These are phyloP conservation scores for Drosophila pruinosa DNA, from an alignment of 1,140 invertebrate genomes.

Conservation along the genomic window DNA sequence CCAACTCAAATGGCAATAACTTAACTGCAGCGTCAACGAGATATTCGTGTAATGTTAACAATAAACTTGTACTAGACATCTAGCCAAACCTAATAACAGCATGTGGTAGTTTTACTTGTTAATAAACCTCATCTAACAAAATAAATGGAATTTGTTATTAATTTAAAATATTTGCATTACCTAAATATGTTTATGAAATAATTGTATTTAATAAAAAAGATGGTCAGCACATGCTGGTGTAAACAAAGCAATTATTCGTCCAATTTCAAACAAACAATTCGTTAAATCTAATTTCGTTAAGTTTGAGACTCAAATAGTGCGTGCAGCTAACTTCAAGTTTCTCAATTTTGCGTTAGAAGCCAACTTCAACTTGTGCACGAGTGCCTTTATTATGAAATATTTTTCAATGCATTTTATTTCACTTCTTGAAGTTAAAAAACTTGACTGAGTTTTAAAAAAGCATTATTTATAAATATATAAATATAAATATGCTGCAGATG, in stretches of 20 bases:
- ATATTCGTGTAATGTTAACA: neutral
- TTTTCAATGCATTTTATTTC: too few species aligned
- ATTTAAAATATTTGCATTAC: too few species aligned
- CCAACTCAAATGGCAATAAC: conserved; percentile 24
- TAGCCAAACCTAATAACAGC: neutral
- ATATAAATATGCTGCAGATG: neutral
- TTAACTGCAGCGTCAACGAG: conserved; percentile 2
- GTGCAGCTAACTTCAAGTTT: conserved; percentile 1
- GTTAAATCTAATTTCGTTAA: neutral
- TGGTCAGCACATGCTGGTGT: too few species aligned
- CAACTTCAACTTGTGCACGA: neutral
- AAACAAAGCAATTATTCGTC: too few species aligned
- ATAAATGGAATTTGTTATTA: too few species aligned
- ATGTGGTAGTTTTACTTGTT: neutral
- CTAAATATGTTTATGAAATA: too few species aligned
- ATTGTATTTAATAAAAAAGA: too few species aligned
- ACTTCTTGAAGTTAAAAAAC: too few species aligned
- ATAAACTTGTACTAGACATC: conserved; percentile 7
- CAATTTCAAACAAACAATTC: neutral
- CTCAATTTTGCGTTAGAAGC: neutral
- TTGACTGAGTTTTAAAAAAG: too few species aligned
- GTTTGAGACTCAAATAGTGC: neutral
- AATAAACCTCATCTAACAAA: too few species aligned
- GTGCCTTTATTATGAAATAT: too few species aligned
- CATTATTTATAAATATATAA: too few species aligned